Evolutionary conservation across 2,113 vertebrate species (phyloP).

Genomic region (Triplophysa dalaica): DNA sequence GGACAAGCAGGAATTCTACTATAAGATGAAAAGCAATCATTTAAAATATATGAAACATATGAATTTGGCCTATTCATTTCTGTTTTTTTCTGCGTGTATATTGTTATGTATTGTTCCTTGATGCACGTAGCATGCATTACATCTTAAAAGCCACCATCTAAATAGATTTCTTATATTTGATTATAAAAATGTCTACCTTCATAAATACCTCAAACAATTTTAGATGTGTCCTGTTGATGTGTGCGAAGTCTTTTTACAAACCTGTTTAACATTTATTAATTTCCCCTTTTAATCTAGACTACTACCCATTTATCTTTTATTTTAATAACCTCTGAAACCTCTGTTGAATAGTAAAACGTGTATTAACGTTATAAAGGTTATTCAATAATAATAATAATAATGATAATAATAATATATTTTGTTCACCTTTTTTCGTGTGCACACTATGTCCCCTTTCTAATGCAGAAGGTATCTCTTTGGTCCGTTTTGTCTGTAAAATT

Average conservation of each 20-base stretch:
- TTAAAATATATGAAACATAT: not conserved
- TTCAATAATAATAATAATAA: not conserved
- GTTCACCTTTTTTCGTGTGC: too few relatives aligned
- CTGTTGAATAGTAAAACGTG: not conserved
- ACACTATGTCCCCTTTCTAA: not conserved
- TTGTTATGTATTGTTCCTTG: not conserved
- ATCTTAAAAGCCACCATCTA: not conserved
- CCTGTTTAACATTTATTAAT: not conserved
- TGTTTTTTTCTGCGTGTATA: not conserved
- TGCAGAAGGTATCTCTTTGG: conserved; percentile 41
- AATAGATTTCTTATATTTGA: not conserved
- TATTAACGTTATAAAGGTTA: not conserved
- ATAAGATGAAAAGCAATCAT: too few relatives aligned
- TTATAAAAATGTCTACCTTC: too few relatives aligned
- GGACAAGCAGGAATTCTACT: too few relatives aligned
- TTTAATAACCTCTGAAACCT: not conserved
- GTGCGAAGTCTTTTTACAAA: too few relatives aligned
- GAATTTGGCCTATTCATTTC: not conserved
- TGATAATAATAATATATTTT: not conserved
- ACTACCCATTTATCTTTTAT: not conserved
- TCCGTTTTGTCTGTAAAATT: conserved; percentile 34
- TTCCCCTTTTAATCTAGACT: not conserved
- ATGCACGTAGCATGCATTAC: not conserved
- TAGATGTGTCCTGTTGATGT: too few relatives aligned
- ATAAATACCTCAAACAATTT: too few relatives aligned